These are phyloP conservation scores for Malacosoma neustria DNA, from an alignment of 2,888 invertebrate genomes.

Conservation along the genomic window DNA sequence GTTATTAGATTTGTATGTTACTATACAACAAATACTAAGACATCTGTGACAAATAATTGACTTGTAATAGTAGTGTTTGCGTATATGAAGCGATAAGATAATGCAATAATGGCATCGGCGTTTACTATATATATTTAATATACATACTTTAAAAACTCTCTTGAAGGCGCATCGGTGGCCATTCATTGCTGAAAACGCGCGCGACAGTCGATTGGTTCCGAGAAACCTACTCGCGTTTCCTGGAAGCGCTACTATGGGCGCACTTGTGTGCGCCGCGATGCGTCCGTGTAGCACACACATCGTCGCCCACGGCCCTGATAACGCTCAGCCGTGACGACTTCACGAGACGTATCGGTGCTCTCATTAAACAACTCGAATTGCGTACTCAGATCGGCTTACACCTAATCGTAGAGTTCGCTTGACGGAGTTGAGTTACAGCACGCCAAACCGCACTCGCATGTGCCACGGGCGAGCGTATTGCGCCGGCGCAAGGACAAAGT, in stretches of 20 bases:
- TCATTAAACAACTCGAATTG: constrained; percentile 57
- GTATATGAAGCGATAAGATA: constrained; percentile 20
- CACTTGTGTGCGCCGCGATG: constrained; percentile 39
- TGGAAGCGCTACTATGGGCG: constrained; percentile 65
- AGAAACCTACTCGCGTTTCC: constrained; percentile 69
- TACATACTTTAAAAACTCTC: constrained; percentile 14
- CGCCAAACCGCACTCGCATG: background rate
- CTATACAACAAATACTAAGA: no score
- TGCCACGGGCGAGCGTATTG: background rate
- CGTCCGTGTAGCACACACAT: constrained; percentile 48
- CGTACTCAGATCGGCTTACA: constrained; percentile 58
- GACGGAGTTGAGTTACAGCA: constrained; percentile 29
- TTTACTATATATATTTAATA: background rate
- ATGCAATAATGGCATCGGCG: background rate
- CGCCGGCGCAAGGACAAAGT: background rate
- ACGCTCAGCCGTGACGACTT: constrained; percentile 52
- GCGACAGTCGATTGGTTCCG: constrained; percentile 61
- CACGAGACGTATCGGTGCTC: constrained; percentile 58
- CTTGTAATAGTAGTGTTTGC: no score
- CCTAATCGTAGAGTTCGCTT: constrained; percentile 54
- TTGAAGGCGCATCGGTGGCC: constrained; percentile 29
- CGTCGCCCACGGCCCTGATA: constrained; percentile 59
- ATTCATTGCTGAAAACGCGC: constrained; percentile 66
- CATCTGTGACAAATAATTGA: no score
- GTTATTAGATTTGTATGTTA: no score